These are phyloP conservation scores for Dendropsophus ebraccatus DNA, from an alignment of 2,113 vertebrate genomes.

Conservation along the genomic window DNA sequence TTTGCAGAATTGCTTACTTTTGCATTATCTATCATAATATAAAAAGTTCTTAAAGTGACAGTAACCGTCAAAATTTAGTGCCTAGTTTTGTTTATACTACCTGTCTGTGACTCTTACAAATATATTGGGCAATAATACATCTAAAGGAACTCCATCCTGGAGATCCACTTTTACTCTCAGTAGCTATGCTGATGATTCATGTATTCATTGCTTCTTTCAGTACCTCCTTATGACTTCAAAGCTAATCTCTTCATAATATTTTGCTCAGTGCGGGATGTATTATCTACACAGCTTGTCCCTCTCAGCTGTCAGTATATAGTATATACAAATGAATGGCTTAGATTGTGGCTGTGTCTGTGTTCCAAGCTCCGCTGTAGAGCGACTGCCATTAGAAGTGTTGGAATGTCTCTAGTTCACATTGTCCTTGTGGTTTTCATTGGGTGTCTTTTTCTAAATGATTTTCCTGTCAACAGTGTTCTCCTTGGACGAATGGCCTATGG, in stretches of 20 bases:
- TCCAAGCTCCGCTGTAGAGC: slow-evolving; percentile 15
- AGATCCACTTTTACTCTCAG: neutral
- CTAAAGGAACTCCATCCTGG: neutral
- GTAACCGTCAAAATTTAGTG: no score
- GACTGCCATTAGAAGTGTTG: slow-evolving; percentile 64
- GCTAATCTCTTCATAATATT: slow-evolving; percentile 9
- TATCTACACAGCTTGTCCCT: neutral
- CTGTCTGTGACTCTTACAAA: neutral
- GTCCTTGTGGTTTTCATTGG: slow-evolving; percentile 68
- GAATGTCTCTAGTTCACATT: slow-evolving; percentile 70
- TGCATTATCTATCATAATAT: no score
- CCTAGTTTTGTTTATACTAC: no score
- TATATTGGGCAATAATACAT: neutral
- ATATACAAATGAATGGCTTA: slow-evolving; percentile 19
- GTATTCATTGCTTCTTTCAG: neutral
- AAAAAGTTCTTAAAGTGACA: no score
- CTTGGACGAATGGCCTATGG: slow-evolving; percentile 67
- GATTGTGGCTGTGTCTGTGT: neutral
- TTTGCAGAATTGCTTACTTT: no score
- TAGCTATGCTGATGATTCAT: neutral
- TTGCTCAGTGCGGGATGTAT: neutral
- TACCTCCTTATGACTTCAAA: slow-evolving; percentile 11
- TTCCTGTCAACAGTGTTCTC: slow-evolving; percentile 61
- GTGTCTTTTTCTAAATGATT: slow-evolving; percentile 66
- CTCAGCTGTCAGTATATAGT: slow-evolving; percentile 9